phyloP scores from a whole-genome alignment of 2,888 invertebrate species.

The Habroteleia sp. region DNA sequence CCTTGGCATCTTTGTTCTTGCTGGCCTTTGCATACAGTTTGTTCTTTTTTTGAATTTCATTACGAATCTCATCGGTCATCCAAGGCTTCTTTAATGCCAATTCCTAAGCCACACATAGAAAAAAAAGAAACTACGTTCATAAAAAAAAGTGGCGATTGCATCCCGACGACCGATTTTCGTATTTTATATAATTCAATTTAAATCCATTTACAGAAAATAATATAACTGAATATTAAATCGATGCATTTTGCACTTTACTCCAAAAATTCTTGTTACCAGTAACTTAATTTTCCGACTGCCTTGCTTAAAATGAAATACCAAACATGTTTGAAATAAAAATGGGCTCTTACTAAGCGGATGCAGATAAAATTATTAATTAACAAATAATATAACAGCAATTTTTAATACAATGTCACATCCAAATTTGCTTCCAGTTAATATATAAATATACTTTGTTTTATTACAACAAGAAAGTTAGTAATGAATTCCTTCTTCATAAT shows the following conservation, averaged over 20 bases:
- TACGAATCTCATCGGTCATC: slow-evolving; percentile 80
- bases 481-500: neutral
- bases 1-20: slow-evolving; percentile 78
- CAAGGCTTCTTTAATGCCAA: slow-evolving; percentile 78
- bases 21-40: slow-evolving; percentile 79
- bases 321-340: slow-evolving; percentile 4
- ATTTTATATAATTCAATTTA: neutral
- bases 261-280: too few relatives aligned
- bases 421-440: slow-evolving; percentile 21
- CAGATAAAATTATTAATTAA: slow-evolving; percentile 35
- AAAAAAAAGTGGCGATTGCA: slow-evolving; percentile 47
- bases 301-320: slow-evolving; percentile 16
- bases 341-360: slow-evolving; percentile 42
- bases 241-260: too few relatives aligned
- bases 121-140: slow-evolving; percentile 47
- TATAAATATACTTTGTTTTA: slow-evolving; percentile 5
- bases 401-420: neutral
- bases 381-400: neutral
- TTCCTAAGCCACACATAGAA: slow-evolving; percentile 70
- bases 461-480: neutral
- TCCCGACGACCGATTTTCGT: slow-evolving; percentile 25
- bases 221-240: too few relatives aligned
- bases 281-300: slow-evolving; percentile 12
- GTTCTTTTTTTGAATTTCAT: slow-evolving; percentile 79
- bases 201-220: too few relatives aligned